Conservation (phyloP, 2,797 vertebrate species). For the Nasua narica region DNA sequence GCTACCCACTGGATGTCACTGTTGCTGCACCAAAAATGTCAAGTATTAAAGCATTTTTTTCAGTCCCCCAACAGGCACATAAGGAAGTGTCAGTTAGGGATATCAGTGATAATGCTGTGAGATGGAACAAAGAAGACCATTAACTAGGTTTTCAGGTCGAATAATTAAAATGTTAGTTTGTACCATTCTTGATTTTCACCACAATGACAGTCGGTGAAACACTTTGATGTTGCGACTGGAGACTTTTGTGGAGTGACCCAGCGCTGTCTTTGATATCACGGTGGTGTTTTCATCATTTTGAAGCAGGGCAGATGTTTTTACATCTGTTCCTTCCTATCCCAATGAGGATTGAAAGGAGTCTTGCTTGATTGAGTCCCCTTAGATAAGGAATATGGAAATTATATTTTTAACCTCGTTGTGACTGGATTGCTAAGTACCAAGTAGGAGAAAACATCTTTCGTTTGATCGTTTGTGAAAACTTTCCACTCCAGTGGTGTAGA, state of each 20-base stretch:
- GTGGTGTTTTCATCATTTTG: conserved; percentile 69
- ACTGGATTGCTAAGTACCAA: conserved; percentile 57
- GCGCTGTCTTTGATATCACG: conserved; percentile 57
- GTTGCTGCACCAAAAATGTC: conserved; percentile 78
- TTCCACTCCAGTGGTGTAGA: conserved; percentile 40
- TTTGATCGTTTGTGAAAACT: conserved; percentile 42
- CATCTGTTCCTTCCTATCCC: conserved; percentile 70
- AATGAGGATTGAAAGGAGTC: conserved; percentile 59
- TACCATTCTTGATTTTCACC: conserved; percentile 64
- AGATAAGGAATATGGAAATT: conserved; percentile 73
- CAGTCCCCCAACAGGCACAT: conserved; percentile 55
- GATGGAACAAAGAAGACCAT: conserved; percentile 53
- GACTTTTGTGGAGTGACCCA: conserved; percentile 56
- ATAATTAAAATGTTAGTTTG: conserved; percentile 60
- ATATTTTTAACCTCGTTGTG: conserved; percentile 67
- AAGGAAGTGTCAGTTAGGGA: conserved; percentile 60
- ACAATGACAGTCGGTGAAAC: conserved; percentile 51
- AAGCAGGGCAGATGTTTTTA: conserved; percentile 72
- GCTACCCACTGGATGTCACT: conserved; percentile 88
- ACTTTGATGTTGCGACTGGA: conserved; percentile 60
- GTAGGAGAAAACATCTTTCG: conserved; percentile 51
- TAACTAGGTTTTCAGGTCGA: conserved; percentile 41
- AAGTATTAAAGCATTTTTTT: conserved; percentile 69
- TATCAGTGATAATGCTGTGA: conserved; percentile 46
- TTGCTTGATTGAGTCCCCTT: conserved; percentile 71